Conservation (phyloP, 2,113 vertebrate genomes). For the Paralichthys olivaceus region DNA sequence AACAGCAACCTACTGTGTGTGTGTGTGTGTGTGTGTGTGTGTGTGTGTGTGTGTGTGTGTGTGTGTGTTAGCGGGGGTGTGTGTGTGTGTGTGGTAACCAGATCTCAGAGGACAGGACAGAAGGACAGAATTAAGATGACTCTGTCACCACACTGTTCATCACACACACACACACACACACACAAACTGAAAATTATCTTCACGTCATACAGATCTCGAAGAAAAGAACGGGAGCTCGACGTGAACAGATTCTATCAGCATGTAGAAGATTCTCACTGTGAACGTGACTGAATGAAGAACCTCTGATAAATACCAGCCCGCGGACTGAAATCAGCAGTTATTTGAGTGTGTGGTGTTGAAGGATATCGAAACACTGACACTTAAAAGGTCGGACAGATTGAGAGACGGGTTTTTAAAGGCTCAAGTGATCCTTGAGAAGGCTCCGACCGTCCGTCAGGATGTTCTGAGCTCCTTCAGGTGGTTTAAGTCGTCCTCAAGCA, state of each 20-base stretch:
- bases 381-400: slow-evolving; percentile 5
- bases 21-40: slow-evolving; percentile 23
- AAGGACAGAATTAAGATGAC: slow-evolving; percentile 62
- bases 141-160: slow-evolving; percentile 61
- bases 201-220: slow-evolving; percentile 25
- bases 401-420: neutral
- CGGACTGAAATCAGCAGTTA: neutral
- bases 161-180: slow-evolving; percentile 35
- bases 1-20: slow-evolving; percentile 60
- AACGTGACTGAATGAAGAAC: neutral
- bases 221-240: slow-evolving; percentile 3
- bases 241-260: neutral
- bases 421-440: slow-evolving; percentile 1
- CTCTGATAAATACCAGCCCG: neutral
- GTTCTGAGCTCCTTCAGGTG: neutral
- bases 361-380: neutral
- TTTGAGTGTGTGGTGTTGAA: slow-evolving; percentile 12
- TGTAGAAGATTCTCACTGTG: neutral
- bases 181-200: slow-evolving; percentile 19
- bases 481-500: neutral
- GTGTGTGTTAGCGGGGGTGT: slow-evolving; percentile 16
- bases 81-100: slow-evolving; percentile 54
- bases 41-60: slow-evolving; percentile 30
- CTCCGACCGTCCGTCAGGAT: slow-evolving; percentile 1
- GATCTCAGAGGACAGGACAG: slow-evolving; percentile 56